Evolutionary conservation across 2,113 vertebrate genomes (phyloP), one percentile per base, ranked within the genome.

Genomic region (Bujurquina vittata): DNA sequence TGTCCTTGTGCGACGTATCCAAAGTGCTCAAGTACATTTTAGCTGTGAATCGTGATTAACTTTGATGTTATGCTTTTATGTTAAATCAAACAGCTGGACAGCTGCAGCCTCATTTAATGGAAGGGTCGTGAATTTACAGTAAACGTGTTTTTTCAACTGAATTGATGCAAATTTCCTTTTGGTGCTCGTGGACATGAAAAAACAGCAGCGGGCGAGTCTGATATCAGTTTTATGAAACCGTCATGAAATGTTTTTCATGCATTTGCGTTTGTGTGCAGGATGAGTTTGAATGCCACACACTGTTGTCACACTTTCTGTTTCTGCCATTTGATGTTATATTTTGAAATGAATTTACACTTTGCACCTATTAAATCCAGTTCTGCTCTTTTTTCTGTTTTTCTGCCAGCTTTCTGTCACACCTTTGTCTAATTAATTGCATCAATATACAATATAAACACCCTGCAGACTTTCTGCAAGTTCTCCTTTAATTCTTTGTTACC

Each of bases 121-220:
- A 63, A 22, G 18, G 1, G 3, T 40, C 10, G 7, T 14, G 3
- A 3, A 61, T 35, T 0, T 61, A 61, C 5, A 9, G 18, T 11
- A 55, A 22, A 55, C 0, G 4, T 18, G 0, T 35, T n/a, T 2
- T 20, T 62, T 37, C 0, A 8, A 12, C 5, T 22, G 22, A 23
- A 23, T 63, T 23, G 35, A 63, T 20, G 22, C 35, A 12, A 63
- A 12, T 62, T 46, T 46, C 43, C 12, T 46, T 46, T 46, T 46
- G 2, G 43, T 14, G 12, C 4, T 14, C 4, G 12, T 15, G 33
- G 10, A 37, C 33, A 37, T 37, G 60, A 14, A 62, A 33, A 62
- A 37, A 37, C 18, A 37, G 60, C 20, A 40, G 11, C 37, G 22
- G 11, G n/a, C 1, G 2, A 63, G 33, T 37, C 61, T 63, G 33